A percentile compares a stretch with the other conserved stretches of the same genome.
phyloP scores from a whole-genome alignment of 1,140 invertebrate species.

The Aradophagus sp. region DNA sequence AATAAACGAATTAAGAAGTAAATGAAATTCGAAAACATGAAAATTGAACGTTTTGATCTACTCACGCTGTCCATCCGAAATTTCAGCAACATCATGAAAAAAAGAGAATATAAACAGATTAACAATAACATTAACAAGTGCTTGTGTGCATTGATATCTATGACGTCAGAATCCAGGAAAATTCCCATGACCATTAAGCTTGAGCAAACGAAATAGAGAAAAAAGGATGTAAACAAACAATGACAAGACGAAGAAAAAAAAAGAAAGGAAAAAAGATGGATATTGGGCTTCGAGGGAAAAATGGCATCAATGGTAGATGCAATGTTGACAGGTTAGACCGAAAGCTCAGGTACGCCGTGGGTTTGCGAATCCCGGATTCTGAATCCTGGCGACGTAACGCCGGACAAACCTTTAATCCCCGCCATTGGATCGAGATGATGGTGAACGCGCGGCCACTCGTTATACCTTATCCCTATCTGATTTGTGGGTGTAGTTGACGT shows the following conservation, averaged over 20 bases:
- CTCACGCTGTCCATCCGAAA: conserved; percentile 7
- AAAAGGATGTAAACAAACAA: too few species aligned
- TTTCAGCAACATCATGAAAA: conserved; percentile 3
- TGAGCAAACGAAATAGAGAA: too few species aligned
- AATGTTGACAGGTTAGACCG: conserved; percentile 34
- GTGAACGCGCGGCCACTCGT: conserved; percentile 32
- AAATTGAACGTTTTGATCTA: too few species aligned
- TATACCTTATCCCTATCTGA: conserved; percentile 26
- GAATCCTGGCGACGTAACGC: conserved; percentile 9
- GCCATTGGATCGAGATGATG: conserved; percentile 66
- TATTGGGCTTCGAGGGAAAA: conserved; percentile 2
- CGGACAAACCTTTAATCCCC: conserved; percentile 70
- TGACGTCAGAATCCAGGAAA: too few species aligned
- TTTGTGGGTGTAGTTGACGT: conserved; percentile 49
- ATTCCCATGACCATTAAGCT: too few species aligned
- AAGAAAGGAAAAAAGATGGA: neutral
- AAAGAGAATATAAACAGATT: neutral
- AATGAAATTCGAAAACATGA: neutral
- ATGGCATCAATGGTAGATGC: neutral
- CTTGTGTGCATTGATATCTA: too few species aligned
- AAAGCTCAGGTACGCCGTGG: conserved; percentile 1
- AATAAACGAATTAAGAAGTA: too few species aligned
- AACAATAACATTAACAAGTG: too few species aligned
- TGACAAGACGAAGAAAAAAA: neutral
- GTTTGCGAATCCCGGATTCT: neutral